Percentiles rank a stretch among this genome's conserved stretches.
Evolutionary conservation across 2,113 vertebrate genomes (phyloP).

Genomic region (Theristicus caerulescens): DNA sequence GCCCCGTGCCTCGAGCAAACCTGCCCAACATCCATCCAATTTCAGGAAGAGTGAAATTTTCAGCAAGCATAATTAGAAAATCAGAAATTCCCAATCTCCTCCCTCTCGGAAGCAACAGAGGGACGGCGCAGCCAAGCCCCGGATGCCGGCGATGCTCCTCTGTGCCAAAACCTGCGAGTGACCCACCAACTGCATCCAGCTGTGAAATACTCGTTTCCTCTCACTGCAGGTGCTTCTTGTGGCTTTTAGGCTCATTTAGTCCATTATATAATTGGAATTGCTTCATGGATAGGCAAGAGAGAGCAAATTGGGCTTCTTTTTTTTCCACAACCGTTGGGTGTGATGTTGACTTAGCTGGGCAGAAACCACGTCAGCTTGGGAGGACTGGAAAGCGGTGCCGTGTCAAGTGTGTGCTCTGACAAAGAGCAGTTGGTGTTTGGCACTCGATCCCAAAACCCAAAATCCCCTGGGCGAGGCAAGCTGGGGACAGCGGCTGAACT

Average conservation of each 20-base stretch:
- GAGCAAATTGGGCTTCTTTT: not conserved
- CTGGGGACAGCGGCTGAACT: not conserved
- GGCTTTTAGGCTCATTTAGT: not conserved
- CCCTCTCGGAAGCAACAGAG: accelerated
- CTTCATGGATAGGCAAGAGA: not conserved
- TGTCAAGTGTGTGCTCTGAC: not conserved
- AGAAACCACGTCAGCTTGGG: not conserved
- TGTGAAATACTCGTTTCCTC: not conserved
- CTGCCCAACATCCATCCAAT: not conserved
- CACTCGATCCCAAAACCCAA: not conserved
- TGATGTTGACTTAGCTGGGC: not conserved
- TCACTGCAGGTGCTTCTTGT: not conserved
- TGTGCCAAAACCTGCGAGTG: not conserved
- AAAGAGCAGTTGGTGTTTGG: not conserved
- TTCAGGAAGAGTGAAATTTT: not conserved
- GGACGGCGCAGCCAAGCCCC: not conserved
- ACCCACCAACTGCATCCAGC: not conserved
- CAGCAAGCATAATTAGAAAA: not conserved
- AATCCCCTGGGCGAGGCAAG: accelerated
- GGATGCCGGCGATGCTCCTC: not conserved
- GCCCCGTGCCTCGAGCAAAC: not conserved
- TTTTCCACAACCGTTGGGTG: not conserved
- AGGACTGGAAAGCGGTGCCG: not conserved
- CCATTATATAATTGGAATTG: not conserved
- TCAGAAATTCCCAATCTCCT: not conserved